Base-by-base conservation (phyloP, 2,113 vertebrate species). In the Hippocampus abdominalis region DNA sequence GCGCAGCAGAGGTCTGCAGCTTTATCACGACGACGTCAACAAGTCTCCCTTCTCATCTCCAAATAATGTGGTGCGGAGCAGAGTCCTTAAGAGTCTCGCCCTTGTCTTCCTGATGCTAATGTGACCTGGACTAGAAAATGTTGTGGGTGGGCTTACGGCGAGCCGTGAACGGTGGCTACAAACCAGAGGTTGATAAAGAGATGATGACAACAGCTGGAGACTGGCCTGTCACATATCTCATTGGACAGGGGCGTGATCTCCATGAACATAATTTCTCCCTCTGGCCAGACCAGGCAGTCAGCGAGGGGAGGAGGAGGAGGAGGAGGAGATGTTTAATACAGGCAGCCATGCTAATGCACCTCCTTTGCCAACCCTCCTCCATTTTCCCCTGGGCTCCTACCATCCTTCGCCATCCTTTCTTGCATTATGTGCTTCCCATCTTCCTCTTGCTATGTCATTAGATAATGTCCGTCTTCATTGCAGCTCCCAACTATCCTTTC, bases 241-340 rank as follows among this genome's bases (percentile, higher is more conserved):
- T 69, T 74, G 76, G 77, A 79, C 54, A 66, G 65, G 68, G 79
- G 79, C 40, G 71, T 63, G 53, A 76, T 76, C 71, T 64, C 70
- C 67, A 49, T 32, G 16, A 72, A 81, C 74, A 75, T 80, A 73
- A 81, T 81, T 84, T 76, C 84, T 86, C 84, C 82, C 79, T 67
- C 66, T 49, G 73, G 68, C 82, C 61, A 9, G 57, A 64, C 27
- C 0, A 56, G 29, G 32, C 23, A 67, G 59, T 48, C 3, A 54
- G 63, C 57, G 6, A 39, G 36, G 69, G 46, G 46, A 48, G 46
- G 46, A 42, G 44, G 44, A 46, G 44, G 64, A 15, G 11, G 57
- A 66, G 70, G 82, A 86, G 71, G 82, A 87, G 81, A 79, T 81
- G 78, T 88, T 81, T 71, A 81, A 82, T 51, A 72, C 59, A 60